These are phyloP conservation scores for Charadrius vociferus DNA, from an alignment of 2,113 vertebrate genomes.

Conservation along the genomic window DNA sequence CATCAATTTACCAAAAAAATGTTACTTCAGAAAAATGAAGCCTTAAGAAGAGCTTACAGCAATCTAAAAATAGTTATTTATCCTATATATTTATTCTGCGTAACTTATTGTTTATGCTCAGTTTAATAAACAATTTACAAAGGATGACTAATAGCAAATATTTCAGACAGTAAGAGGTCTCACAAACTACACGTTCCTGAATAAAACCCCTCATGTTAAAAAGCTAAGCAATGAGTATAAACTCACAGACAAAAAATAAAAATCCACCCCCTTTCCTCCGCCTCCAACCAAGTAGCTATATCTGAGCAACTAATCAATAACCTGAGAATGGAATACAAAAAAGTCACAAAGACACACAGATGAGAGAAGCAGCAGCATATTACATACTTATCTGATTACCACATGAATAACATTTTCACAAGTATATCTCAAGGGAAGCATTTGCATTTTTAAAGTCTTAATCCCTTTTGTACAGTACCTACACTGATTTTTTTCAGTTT, in stretches of 20 bases:
- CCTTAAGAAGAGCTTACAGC: not conserved
- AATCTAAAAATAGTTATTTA: constrained; percentile 10
- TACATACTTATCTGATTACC: not conserved
- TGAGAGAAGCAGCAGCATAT: not conserved
- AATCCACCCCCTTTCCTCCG: not conserved
- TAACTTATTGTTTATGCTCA: not conserved
- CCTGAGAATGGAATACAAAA: not conserved
- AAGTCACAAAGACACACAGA: not conserved
- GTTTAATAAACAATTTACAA: constrained; percentile 1
- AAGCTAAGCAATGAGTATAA: not conserved
- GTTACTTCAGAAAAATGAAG: not conserved
- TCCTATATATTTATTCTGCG: not conserved
- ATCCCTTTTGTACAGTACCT: not conserved
- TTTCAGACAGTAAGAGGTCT: not conserved
- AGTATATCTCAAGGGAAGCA: not conserved
- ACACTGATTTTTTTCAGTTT: not conserved
- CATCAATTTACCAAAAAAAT: not conserved
- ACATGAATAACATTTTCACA: not conserved
- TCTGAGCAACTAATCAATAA: not conserved
- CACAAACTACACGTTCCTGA: not conserved
- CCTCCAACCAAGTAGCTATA: not conserved
- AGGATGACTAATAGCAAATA: not conserved
- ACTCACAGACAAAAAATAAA: not conserved
- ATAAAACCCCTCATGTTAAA: not conserved
- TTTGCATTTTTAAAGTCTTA: not conserved